Percentiles rank a stretch among this genome's conserved stretches.
These are phyloP conservation scores for Dasysyrphus albostriatus DNA, from an alignment of 2,888 invertebrate genomes.

Conservation along the genomic window DNA sequence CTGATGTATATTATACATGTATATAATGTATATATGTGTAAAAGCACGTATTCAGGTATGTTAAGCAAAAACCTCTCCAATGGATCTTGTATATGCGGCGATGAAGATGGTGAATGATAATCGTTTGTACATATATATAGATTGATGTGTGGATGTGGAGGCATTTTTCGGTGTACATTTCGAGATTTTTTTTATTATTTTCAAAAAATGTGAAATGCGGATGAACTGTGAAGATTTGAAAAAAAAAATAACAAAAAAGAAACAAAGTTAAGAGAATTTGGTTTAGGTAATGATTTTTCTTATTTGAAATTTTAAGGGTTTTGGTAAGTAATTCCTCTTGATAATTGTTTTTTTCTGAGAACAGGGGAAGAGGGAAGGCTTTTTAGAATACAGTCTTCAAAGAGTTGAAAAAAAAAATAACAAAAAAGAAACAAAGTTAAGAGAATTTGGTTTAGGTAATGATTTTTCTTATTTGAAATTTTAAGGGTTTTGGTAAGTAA, in stretches of 20 bases:
- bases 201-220: slow-evolving; percentile 65
- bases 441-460: slow-evolving; percentile 36
- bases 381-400: slow-evolving; percentile 13
- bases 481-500: slow-evolving; percentile 27
- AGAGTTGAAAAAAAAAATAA: slow-evolving; percentile 32
- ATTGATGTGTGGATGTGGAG: slow-evolving; percentile 62
- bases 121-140: slow-evolving; percentile 64
- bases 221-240: slow-evolving; percentile 45
- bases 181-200: slow-evolving; percentile 35
- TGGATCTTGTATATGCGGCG: slow-evolving; percentile 78
- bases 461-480: slow-evolving; percentile 55
- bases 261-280: slow-evolving; percentile 27
- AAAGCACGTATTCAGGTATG: slow-evolving; percentile 13
- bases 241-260: slow-evolving; percentile 30
- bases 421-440: slow-evolving; percentile 17
- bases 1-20: slow-evolving; percentile 38
- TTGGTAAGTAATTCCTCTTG: slow-evolving; percentile 20
- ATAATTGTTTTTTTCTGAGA: slow-evolving; percentile 7
- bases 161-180: slow-evolving; percentile 65
- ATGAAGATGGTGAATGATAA: slow-evolving; percentile 75
- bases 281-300: slow-evolving; percentile 54
- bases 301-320: slow-evolving; percentile 50
- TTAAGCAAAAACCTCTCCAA: slow-evolving; percentile 67
- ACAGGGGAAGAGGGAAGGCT: not conserved
- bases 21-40: slow-evolving; percentile 41